Base-by-base conservation (phyloP, 1,140 invertebrate genomes). In the Penaeus chinensis region DNA sequence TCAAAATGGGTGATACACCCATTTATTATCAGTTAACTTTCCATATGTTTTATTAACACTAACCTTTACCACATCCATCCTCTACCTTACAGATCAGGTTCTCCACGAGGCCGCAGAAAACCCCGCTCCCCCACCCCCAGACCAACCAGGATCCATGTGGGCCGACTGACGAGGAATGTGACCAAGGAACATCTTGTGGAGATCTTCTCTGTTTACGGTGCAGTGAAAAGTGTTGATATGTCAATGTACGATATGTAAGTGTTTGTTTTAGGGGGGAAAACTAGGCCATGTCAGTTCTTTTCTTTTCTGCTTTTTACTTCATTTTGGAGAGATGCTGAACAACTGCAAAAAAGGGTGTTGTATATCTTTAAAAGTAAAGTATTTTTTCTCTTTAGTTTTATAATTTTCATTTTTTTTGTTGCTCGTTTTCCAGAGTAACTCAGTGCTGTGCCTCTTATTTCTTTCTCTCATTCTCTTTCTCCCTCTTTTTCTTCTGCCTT, bases 161-260 rank as follows among this genome's bases (percentile, higher is more conserved):
- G 97, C 2, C 95, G 96, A 32, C 92, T 99, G 54, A 98, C 98
- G 0, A 93, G 97, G 47, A 99, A 99, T 92, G 96, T 99, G 0
- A 97, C 95, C 79, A 96, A 96, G 63, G 93, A 99, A 20, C 98
- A 99, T 92, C 94, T 99, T 27, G 92, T 95, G 89, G 99, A 99
- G 93, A 99, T 99, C 90, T 99, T 99, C 92, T 95, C 96, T 11
- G 95, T 95, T 37, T 99, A 98, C 93, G 98, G 98, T 27, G 94
- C 94, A 66, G 95, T 99, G 3, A 98, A 98, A 92, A 94, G 95
- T 91, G 95, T 99, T 0, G 98, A 99, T 91, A 96, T 99, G 91
- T 96, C 96, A 47, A 88, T 89, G 84, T 87, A 82, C 65, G 89
- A 90, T 74, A 78, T 82, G 89, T 90, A 85, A 90, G 89, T 89